Evolutionary conservation across 2,113 vertebrate species (phyloP).

Genomic region (Corythornis vintsioides): DNA sequence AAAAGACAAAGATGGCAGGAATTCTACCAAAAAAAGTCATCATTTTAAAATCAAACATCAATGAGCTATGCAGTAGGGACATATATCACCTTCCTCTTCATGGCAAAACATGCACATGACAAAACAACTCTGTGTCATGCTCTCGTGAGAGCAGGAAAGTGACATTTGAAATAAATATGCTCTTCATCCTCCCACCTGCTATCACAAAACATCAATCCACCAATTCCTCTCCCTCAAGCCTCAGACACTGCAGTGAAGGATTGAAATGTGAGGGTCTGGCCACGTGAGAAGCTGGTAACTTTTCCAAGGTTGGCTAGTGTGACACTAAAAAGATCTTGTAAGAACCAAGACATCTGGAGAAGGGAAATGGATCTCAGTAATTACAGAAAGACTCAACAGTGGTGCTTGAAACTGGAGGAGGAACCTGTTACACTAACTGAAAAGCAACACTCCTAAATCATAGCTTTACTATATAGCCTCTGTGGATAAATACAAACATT

Average conservation of each 20-base stretch:
- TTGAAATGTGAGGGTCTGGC: background rate
- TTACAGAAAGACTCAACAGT: background rate
- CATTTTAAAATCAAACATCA: background rate
- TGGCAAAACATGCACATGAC: background rate
- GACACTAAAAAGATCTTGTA: background rate
- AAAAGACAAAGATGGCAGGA: background rate
- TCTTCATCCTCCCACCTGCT: background rate
- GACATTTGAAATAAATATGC: background rate
- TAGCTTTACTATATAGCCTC: background rate
- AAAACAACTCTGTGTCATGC: background rate
- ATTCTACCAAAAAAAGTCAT: background rate
- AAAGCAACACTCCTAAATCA: background rate
- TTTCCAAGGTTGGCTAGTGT: background rate
- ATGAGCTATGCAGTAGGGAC: background rate
- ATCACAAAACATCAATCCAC: background rate
- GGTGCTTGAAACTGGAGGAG: background rate
- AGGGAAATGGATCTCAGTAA: background rate
- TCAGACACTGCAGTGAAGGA: background rate
- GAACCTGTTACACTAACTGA: background rate
- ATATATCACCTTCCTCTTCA: background rate
- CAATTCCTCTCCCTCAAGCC: background rate
- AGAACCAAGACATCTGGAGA: background rate
- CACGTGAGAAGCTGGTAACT: background rate
- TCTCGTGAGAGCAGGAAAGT: background rate
- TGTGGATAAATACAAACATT: background rate